Evolutionary conservation across 2,113 vertebrate species (phyloP), one percentile per base, ranked within the genome.

Genomic region (Menura novaehollandiae): DNA sequence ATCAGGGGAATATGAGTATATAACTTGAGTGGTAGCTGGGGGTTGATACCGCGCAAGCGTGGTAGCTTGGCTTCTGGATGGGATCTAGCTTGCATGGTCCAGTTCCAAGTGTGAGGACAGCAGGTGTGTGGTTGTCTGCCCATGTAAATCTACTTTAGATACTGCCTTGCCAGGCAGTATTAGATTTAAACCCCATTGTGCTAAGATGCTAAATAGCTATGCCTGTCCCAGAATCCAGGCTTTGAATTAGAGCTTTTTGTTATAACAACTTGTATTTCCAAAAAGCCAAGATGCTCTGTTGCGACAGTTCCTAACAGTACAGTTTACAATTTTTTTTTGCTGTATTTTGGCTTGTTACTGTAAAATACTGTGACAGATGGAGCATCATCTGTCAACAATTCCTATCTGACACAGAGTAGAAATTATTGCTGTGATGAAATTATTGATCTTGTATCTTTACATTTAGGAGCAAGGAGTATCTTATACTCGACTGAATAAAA

Each of bases 361-460:
- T 94, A 96, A 97, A 97, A 96, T 95, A 96, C 88, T 92, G 93
- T 97, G 96, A 96, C 96, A 97, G 96, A 97, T 96, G 96, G 96
- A 96, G 92, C 95, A 92, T 96, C 96, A 97, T 96, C 96, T 97
- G 96, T 96, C 95, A 96, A 92, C 90, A 90, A 78, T 94, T 94
- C 88, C 92, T 94, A 94, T 96, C 91, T 94, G 88, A 96, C 92
- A 94, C 69, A 60, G 62, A 93, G 41, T 93, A 78, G 68, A 96
- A 94, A 94, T 94, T 94, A 94, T 91, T 95, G 69, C 79, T 92
- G 44, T 91, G 73, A 95, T 94, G 88, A 95, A 96, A 93, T 94
- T 95, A 96, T 89, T 92, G 95, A 93, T 97, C 73, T 88, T 87
- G 56, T 96, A 91, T 84, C 93, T 96, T 96, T 89, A 91, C 80